Evolutionary conservation across 2,797 vertebrate species (phyloP), one percentile per base, ranked within the genome.

Genomic region (Balearica regulorum): DNA sequence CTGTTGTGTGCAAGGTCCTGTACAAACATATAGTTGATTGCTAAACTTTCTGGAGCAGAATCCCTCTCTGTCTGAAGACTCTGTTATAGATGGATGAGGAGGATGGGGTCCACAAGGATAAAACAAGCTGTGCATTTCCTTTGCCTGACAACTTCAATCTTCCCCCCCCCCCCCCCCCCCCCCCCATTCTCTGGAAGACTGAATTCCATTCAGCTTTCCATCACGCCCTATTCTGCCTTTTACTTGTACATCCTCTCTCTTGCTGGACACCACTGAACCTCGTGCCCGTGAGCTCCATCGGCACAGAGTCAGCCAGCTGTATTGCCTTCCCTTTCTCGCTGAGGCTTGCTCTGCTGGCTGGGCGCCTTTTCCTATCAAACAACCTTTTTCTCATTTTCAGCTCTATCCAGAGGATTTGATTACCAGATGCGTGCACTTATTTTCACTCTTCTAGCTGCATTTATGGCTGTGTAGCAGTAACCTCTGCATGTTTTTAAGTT

Each of bases 381-480:
- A 87, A 41, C 37, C 26, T 58, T 87, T 58, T 84, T 73, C 88
- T 87, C 33, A 5, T 89, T 93, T 89, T 91, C 17, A 5, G 13
- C 53, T 89, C 51, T 85, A 31, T 81, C 33, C 83, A 55, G 71
- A 89, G 62, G 76, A 87, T 92, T 87, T 71, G 64, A 73, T 95
- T 95, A 89, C 49, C 61, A 94, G 81, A 85, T 65, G 35, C 29
- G 17, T 69, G 81, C 24, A 25, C 68, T 85, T 79, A 53, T 75
- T 96, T 93, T 90, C 60, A 37, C 58, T 90, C 43, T 41, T 69
- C 53, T 69, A 69, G 48, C 58, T 92, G 64, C 54, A 57, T 71
- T 92, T 83, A 77, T 26, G 68, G 55, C 57, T 68, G 16, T 44
- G 39, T 35, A 80, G 49, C 37, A 26, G 64, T 46, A 80, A 85